Percentiles rank a stretch among this genome's conserved stretches.
Evolutionary conservation across 2,113 vertebrate genomes (phyloP).

Genomic region (Pipra filicauda): DNA sequence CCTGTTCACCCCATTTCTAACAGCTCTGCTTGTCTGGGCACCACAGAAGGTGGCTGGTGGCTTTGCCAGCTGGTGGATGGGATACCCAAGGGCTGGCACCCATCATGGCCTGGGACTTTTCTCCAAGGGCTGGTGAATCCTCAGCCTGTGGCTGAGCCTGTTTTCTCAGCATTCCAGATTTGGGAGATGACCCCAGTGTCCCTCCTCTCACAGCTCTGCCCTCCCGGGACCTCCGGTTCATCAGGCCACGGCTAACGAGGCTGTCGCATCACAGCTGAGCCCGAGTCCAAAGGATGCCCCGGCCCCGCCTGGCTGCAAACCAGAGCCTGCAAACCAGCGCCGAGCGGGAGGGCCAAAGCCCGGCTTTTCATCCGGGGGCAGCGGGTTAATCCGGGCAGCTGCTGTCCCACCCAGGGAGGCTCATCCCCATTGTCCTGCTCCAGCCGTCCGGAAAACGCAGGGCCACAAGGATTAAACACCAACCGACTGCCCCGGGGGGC

Average conservation of each 20-base stretch:
- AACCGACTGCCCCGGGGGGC: rapidly evolving
- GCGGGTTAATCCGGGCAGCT: not conserved
- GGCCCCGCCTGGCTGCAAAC: not conserved
- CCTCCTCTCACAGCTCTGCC: not conserved
- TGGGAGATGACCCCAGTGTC: not conserved
- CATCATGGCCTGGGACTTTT: not conserved
- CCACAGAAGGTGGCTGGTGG: rapidly evolving
- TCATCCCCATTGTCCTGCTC: not conserved
- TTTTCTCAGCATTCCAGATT: rapidly evolving
- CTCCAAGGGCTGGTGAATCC: not conserved
- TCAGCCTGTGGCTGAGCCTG: not conserved
- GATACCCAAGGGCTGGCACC: not conserved
- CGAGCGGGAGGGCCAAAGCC: not conserved
- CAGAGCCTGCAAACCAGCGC: not conserved
- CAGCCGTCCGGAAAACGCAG: not conserved
- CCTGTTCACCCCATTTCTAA: not conserved
- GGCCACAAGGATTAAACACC: not conserved
- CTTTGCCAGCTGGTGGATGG: not conserved
- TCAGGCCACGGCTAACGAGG: not conserved
- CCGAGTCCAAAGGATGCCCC: not conserved
- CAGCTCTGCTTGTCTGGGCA: not conserved
- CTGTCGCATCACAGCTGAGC: not conserved
- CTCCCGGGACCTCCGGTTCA: not conserved
- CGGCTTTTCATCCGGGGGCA: not conserved
- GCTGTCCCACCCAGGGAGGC: not conserved